Percentiles rank a stretch among this genome's conserved stretches.
Evolutionary conservation across 92 coral and sea anemone genomes (phyloP).

Genomic region (Palythoa heliodiscus): DNA sequence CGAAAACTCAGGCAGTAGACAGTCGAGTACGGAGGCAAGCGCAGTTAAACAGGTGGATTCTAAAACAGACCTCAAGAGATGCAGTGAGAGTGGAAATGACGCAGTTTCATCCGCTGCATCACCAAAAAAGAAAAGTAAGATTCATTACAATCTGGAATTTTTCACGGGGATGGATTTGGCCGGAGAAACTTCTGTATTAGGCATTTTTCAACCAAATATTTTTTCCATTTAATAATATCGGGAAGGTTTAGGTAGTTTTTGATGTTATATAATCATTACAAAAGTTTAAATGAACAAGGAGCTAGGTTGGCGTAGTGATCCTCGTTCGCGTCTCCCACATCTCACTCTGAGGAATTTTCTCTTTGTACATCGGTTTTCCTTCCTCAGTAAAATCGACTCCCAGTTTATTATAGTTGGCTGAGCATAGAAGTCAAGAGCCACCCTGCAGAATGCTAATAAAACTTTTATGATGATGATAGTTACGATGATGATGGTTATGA

Average conservation of each 20-base stretch:
- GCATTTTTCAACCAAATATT: not conserved
- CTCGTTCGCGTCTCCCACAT: too few relatives aligned
- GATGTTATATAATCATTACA: too few relatives aligned
- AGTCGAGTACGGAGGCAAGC: not conserved
- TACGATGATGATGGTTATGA: not conserved
- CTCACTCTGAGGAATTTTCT: too few relatives aligned
- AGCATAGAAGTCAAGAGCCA: too few relatives aligned
- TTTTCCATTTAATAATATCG: not conserved
- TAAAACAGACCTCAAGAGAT: slow-evolving; percentile 17
- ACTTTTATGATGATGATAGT: not conserved
- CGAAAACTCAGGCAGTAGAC: not conserved
- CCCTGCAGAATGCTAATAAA: too few relatives aligned
- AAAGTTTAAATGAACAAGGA: too few relatives aligned
- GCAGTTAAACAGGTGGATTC: not conserved
- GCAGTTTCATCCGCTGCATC: not conserved
- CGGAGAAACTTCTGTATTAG: not conserved
- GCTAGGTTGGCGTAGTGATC: too few relatives aligned
- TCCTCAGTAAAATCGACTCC: too few relatives aligned
- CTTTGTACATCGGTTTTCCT: too few relatives aligned
- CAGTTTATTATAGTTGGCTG: too few relatives aligned
- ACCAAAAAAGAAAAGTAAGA: slow-evolving; percentile 23
- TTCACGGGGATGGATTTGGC: not conserved
- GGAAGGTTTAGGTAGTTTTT: not conserved
- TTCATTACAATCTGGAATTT: not conserved
- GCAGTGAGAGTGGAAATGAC: slow-evolving; percentile 11